Percentiles rank a stretch among this genome's conserved stretches.
Evolutionary conservation across 2,797 vertebrate genomes (phyloP).

Genomic region (Amblyraja radiata): DNA sequence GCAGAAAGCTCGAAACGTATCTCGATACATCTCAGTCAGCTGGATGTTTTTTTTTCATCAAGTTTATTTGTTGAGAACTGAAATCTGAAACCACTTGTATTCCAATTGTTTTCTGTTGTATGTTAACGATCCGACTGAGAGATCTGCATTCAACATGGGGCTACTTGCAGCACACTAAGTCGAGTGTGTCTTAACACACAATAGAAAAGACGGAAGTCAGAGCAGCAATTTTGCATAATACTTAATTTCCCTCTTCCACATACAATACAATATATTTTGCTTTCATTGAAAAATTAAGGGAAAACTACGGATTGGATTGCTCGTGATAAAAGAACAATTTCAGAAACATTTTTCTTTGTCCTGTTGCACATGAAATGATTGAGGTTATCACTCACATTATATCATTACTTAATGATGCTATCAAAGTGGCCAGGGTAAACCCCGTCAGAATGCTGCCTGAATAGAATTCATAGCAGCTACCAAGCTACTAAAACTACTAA

Average conservation of each 20-base stretch:
- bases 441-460: not conserved
- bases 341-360: not conserved
- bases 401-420: not conserved
- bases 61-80: not conserved
- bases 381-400: not conserved
- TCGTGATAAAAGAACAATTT: not conserved
- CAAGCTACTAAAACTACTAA: not conserved
- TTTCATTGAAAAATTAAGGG: not conserved
- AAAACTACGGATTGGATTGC: not conserved
- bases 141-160: not conserved
- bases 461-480: not conserved
- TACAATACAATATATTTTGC: not conserved
- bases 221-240: no score
- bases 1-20: not conserved
- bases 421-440: not conserved
- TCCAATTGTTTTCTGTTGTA: conserved; percentile 24
- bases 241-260: not conserved
- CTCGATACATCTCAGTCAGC: not conserved
- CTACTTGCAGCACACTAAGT: not conserved
- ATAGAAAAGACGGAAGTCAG: not conserved
- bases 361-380: not conserved
- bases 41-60: not conserved
- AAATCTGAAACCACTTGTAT: conserved; percentile 22
- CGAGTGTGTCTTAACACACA: not conserved
- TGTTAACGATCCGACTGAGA: not conserved